Evolutionary conservation across 2,797 vertebrate genomes (phyloP).

Genomic region (Pseudomugil gertrudae): DNA sequence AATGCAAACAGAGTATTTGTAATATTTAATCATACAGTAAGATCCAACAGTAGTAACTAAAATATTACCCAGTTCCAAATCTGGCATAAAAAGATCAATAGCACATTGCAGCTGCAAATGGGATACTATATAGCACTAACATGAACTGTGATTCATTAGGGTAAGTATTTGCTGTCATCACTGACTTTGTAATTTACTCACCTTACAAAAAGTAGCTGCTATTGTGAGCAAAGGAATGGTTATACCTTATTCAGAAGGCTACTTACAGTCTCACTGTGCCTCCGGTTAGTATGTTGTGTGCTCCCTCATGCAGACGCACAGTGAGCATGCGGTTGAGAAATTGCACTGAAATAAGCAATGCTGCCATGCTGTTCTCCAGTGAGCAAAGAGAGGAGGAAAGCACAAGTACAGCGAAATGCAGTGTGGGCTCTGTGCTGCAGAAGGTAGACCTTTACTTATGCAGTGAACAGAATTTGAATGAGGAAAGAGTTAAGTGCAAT

Average conservation of each 20-base stretch:
- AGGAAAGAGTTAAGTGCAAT: conserved; percentile 5
- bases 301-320: conserved; percentile 3
- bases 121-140: conserved; percentile 1
- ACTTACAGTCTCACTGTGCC: conserved; percentile 3
- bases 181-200: neutral
- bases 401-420: conserved; percentile 52
- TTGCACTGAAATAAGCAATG: conserved; percentile 57
- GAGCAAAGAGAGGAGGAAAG: conserved; percentile 40
- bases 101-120: conserved; percentile 9
- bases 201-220: neutral
- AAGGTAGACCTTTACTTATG: conserved; percentile 12
- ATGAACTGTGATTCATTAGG: conserved; percentile 7
- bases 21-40: no score
- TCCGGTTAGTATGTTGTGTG: neutral
- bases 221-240: neutral
- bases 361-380: conserved; percentile 33
- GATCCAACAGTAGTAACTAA: neutral
- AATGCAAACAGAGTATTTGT: no score
- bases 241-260: neutral
- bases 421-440: conserved; percentile 25
- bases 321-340: conserved; percentile 52
- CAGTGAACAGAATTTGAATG: conserved; percentile 20
- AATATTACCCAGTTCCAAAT: conserved; percentile 1
- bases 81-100: conserved; percentile 19
- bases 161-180: neutral